Percentiles rank a stretch among this genome's conserved stretches.
phyloP scores from a whole-genome alignment of 2,797 vertebrate species.

The Epinephelus awoara region DNA sequence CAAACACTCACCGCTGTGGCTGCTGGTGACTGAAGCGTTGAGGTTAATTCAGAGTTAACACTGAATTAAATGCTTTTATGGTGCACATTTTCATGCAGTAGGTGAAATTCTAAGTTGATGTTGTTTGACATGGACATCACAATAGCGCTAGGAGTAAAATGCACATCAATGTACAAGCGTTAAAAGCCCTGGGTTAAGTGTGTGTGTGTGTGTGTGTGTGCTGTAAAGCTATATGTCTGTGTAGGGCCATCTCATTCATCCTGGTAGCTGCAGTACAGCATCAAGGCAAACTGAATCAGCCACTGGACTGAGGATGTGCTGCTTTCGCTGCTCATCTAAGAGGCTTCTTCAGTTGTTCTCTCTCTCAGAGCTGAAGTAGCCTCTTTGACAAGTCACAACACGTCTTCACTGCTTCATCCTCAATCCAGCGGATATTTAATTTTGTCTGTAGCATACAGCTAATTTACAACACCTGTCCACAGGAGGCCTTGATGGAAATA shows the following conservation, averaged over 20 bases:
- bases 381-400: constrained; percentile 42
- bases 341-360: constrained; percentile 22
- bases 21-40: constrained; percentile 58
- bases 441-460: constrained; percentile 49
- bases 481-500: constrained; percentile 28
- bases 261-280: constrained; percentile 10
- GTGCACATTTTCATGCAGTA: constrained; percentile 24
- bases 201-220: constrained; percentile 16
- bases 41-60: constrained; percentile 66
- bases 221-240: constrained; percentile 13
- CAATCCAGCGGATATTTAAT: constrained; percentile 50
- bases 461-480: constrained; percentile 65
- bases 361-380: constrained; percentile 18
- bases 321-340: constrained; percentile 24
- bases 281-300: constrained; percentile 25
- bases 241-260: constrained; percentile 32
- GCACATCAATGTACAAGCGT: constrained; percentile 4
- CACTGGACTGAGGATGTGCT: constrained; percentile 18
- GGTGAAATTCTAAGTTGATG: constrained; percentile 18
- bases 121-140: constrained; percentile 15
- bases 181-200: constrained; percentile 34
- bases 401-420: constrained; percentile 35
- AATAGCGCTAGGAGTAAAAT: constrained; percentile 33
- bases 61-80: constrained; percentile 57
- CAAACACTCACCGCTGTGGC: constrained; percentile 62